Base-by-base conservation (phyloP, 2,888 invertebrate species). In the Drosophila sordidapex region DNA sequence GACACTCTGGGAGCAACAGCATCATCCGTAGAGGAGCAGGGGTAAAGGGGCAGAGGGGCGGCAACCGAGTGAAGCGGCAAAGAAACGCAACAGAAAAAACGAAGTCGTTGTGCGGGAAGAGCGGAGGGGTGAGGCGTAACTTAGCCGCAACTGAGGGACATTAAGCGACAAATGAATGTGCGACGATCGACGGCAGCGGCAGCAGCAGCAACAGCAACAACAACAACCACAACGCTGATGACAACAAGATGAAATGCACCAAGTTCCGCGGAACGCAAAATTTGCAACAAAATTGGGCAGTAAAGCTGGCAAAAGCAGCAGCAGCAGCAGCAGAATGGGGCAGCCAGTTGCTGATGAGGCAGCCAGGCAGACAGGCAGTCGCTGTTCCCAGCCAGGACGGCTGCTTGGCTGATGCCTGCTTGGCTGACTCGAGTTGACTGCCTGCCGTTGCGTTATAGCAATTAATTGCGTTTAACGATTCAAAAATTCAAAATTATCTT, bases 381-480 rank as follows among this genome's bases (percentile, higher is more conserved):
- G 66, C 40, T 52, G 38, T 65, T 62, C 49, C 74, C 83, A 80
- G 83, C 82, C 87, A 85, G 82, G 78, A 87, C 75, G 81, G 53
- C 64, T 63, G 66, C 51, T 48, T 48, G 40, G 40, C n/a, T 43
- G 21, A 21, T 46, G 52, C 52, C 59, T 49, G 52, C 53, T 29
- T 72, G 64, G 38, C 61, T 70, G 40, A 35, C 48, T 36, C 35
- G 48, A 46, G 25, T 46, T 25, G 25, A 27, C 25, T 64, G 82
- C 74, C 82, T 84, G 82, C 76, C 83, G 82, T 80, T 83, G 83
- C 74, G 83, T 83, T 83, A 83, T 81, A 80, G 89, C 87, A 89
- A 87, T 87, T 87, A 87, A 87, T 87, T 89, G 87, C 89, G 89
- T 87, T 87, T 89, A 89, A 89, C 87, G 87, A 87, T 87, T 89